phyloP scores from a whole-genome alignment of 2,797 vertebrate species.

The Xiphophorus birchmanni region DNA sequence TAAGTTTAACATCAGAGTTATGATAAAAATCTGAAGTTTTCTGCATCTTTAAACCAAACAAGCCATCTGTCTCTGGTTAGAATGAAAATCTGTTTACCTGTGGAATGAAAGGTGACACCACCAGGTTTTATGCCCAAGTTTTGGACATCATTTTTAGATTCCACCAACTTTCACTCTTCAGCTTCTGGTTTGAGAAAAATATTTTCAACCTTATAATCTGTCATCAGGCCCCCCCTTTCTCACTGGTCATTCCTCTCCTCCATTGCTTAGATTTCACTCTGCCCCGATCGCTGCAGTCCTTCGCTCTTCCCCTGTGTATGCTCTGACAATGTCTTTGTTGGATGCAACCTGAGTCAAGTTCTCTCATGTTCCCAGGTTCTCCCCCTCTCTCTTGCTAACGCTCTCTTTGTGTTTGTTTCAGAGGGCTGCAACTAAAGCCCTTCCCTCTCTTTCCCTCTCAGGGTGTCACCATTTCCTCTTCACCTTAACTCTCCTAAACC shows the following conservation, averaged over 20 bases:
- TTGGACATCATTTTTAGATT: conserved; percentile 14
- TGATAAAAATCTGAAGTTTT: neutral
- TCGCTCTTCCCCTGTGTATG: conserved; percentile 23
- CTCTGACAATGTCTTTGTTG: conserved; percentile 66
- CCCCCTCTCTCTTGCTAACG: conserved; percentile 26
- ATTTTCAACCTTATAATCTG: conserved; percentile 5
- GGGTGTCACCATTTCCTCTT: conserved; percentile 82
- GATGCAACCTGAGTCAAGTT: conserved; percentile 67
- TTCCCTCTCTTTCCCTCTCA: conserved; percentile 54
- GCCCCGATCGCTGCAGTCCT: conserved; percentile 22
- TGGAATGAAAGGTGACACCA: conserved; percentile 46
- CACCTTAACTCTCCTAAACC: conserved; percentile 61
- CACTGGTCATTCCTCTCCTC: neutral
- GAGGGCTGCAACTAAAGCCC: conserved; percentile 41
- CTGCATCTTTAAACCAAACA: neutral
- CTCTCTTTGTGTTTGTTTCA: conserved; percentile 49
- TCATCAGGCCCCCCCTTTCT: conserved; percentile 30
- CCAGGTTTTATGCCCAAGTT: conserved; percentile 13
- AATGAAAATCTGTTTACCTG: conserved; percentile 60
- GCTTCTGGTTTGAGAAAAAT: conserved; percentile 7
- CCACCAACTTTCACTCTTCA: conserved; percentile 30
- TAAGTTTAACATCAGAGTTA: neutral
- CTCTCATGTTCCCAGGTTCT: conserved; percentile 72
- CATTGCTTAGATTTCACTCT: conserved; percentile 21
- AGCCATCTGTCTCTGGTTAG: neutral